Evolutionary conservation across 2,113 vertebrate species (phyloP).

Genomic region (Colistium nudipinnis): DNA sequence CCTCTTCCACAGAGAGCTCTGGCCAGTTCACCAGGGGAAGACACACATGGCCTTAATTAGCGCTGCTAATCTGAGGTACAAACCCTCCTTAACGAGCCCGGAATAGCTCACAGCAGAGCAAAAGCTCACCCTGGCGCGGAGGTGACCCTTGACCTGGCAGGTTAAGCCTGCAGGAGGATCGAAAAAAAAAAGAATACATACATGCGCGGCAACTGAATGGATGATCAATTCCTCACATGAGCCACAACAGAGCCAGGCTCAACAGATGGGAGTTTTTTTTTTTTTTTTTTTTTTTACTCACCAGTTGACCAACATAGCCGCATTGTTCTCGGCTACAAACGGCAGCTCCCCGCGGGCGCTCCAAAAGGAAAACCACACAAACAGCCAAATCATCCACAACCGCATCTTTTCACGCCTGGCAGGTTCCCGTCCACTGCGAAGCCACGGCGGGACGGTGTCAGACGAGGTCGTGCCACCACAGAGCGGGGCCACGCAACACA

Average conservation of each 20-base stretch:
- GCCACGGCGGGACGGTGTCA: constrained; percentile 58
- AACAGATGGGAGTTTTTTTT: constrained; percentile 47
- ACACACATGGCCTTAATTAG: constrained; percentile 69
- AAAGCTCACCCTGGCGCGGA: constrained; percentile 33
- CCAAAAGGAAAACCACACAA: constrained; percentile 82
- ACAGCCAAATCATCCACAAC: constrained; percentile 87
- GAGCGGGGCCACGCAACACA: constrained; percentile 56
- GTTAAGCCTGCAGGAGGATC: constrained; percentile 46
- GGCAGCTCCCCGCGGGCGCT: constrained; percentile 88
- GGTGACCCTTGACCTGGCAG: constrained; percentile 63
- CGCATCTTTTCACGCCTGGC: constrained; percentile 75
- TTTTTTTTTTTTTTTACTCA: constrained; percentile 76
- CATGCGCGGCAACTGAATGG: neutral
- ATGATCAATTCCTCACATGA: constrained; percentile 20
- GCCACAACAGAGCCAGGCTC: constrained; percentile 21
- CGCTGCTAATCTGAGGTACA: constrained; percentile 77
- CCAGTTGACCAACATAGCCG: constrained; percentile 94
- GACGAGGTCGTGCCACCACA: constrained; percentile 58
- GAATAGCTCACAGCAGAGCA: constrained; percentile 74
- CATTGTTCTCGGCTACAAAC: constrained; percentile 91
- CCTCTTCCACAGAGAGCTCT: neutral
- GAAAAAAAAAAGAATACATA: too few species aligned
- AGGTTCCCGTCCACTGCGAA: constrained; percentile 62
- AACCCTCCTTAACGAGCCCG: constrained; percentile 72
- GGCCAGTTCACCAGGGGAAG: constrained; percentile 19